Percentiles rank a stretch among this genome's conserved stretches.
These are phyloP conservation scores for Gallinago nigripennis DNA, from an alignment of 2,797 vertebrate genomes.

Conservation along the genomic window DNA sequence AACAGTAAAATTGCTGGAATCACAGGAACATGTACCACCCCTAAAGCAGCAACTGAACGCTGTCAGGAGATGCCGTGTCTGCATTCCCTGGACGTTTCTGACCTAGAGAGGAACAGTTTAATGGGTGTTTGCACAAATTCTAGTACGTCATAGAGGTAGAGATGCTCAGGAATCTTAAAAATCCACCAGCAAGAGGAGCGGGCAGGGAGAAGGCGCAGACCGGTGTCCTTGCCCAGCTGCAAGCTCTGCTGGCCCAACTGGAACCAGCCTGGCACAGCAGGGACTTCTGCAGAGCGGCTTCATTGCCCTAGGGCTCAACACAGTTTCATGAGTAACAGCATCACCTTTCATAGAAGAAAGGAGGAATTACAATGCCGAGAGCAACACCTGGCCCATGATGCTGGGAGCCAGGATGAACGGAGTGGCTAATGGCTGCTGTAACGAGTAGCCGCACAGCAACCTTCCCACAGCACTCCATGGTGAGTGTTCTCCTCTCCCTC, in stretches of 20 bases:
- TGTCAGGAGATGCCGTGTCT: background rate
- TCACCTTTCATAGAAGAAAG: background rate
- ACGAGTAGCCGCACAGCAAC: background rate
- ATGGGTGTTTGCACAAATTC: background rate
- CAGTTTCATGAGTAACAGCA: background rate
- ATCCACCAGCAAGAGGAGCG: background rate
- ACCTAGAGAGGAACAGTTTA: background rate
- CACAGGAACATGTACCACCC: background rate
- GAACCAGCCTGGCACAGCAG: background rate
- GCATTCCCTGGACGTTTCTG: background rate
- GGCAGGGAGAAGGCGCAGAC: background rate
- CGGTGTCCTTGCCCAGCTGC: background rate
- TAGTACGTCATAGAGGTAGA: background rate
- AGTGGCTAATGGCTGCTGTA: background rate
- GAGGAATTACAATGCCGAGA: background rate
- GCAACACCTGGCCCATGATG: background rate
- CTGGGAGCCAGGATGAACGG: background rate
- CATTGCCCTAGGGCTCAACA: background rate
- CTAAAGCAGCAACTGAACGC: background rate
- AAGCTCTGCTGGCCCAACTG: background rate
- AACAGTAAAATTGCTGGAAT: background rate
- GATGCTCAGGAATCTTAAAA: background rate
- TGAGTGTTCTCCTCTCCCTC: background rate
- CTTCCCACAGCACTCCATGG: background rate
- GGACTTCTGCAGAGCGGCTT: background rate